A percentile compares a stretch with the other conserved stretches of the same genome.
These are phyloP conservation scores for Cheilosia variabilis DNA, from an alignment of 2,888 invertebrate species.

Conservation along the genomic window DNA sequence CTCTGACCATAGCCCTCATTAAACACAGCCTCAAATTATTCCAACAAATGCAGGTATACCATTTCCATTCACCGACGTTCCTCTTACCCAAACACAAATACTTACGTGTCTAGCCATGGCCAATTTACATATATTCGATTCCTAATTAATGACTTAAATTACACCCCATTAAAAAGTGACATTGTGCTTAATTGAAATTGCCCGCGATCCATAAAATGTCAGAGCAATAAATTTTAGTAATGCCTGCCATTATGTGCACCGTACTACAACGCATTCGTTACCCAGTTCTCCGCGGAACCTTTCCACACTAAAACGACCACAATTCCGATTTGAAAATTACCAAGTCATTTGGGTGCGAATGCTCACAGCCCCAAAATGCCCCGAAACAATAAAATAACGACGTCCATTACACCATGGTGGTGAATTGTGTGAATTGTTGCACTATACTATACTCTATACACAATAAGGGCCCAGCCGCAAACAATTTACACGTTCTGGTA, in stretches of 20 bases:
- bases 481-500: constrained; percentile 69
- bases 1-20: too few species aligned
- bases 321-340: constrained; percentile 21
- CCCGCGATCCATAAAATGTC: constrained; percentile 29
- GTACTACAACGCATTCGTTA: constrained; percentile 50
- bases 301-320: constrained; percentile 40
- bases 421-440: constrained; percentile 73
- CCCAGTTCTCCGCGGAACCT: constrained; percentile 2
- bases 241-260: constrained; percentile 44
- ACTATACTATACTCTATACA: too few species aligned
- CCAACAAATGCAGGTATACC: neutral
- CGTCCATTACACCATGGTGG: constrained; percentile 51
- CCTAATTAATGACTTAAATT: constrained; percentile 45
- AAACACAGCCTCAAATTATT: too few species aligned
- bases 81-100: neutral
- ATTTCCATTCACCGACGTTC: neutral
- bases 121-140: neutral
- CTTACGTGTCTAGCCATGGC: neutral
- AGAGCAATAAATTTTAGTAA: constrained; percentile 64
- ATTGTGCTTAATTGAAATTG: constrained; percentile 57
- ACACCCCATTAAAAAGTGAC: constrained; percentile 38
- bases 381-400: constrained; percentile 68
- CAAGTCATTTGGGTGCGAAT: constrained; percentile 46
- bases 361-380: constrained; percentile 58
- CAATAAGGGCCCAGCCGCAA: constrained; percentile 59